phyloP scores from a whole-genome alignment of 2,113 vertebrate species.

The Antechinus flavipes region DNA sequence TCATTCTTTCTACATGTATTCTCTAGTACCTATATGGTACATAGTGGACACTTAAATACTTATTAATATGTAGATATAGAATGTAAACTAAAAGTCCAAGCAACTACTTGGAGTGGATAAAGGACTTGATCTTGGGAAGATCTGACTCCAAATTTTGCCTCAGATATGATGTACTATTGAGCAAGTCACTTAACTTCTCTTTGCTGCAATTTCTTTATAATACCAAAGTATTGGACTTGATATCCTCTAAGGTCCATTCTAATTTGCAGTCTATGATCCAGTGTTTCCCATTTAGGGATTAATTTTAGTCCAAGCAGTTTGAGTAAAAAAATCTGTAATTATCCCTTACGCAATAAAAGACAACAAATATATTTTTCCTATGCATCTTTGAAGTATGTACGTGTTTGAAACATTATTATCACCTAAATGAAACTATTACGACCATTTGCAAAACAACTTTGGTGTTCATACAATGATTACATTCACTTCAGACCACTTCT shows the following conservation, averaged over 20 bases:
- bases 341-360: neutral
- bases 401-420: neutral
- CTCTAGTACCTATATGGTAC: neutral
- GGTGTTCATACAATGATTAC: neutral
- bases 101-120: neutral
- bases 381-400: neutral
- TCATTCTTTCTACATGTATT: neutral
- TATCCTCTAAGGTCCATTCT: neutral
- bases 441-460: neutral
- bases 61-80: neutral
- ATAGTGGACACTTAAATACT: neutral
- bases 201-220: neutral
- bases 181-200: neutral
- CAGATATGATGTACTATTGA: neutral
- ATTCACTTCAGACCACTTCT: neutral
- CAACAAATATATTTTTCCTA: neutral
- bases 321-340: neutral
- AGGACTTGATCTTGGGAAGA: neutral
- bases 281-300: neutral
- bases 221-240: neutral
- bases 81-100: neutral
- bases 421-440: neutral
- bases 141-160: neutral
- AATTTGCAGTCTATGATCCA: neutral
- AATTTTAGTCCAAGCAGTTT: neutral